Evolutionary conservation across 1,140 invertebrate species (phyloP).

Genomic region (Acromyrmex heyeri): DNA sequence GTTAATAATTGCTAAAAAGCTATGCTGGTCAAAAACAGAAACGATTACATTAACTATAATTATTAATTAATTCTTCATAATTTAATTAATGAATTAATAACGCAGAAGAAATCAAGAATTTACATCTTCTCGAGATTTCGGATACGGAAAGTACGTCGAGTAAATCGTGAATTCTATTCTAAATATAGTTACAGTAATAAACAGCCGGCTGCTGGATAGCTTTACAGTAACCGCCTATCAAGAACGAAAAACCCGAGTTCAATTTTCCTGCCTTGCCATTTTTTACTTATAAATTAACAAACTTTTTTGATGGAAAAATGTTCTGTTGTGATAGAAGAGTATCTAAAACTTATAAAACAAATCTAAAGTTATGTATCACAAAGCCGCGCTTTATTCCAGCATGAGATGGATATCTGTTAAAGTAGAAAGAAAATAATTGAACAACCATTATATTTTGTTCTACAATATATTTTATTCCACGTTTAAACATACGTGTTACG

Average conservation of each 20-base stretch:
- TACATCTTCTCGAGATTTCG: constrained; percentile 4
- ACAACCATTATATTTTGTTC: constrained; percentile 22
- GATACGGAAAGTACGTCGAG: background rate
- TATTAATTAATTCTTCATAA: background rate
- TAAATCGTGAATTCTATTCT: constrained; percentile 16
- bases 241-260: background rate
- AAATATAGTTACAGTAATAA: constrained; percentile 21
- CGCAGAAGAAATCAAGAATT: background rate
- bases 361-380: background rate
- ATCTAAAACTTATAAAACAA: background rate
- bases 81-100: background rate
- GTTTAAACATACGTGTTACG: constrained; percentile 68
- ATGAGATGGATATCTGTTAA: background rate
- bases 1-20: background rate
- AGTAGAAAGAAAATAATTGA: background rate
- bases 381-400: background rate
- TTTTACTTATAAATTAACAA: background rate
- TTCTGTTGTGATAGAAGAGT: background rate
- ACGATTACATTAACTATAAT: background rate
- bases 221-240: background rate
- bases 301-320: background rate
- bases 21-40: background rate
- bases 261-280: background rate
- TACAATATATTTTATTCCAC: constrained; percentile 73
- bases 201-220: background rate